These are phyloP conservation scores for Psilanteris sp. DNA, from an alignment of 1,140 invertebrate genomes.

Conservation along the genomic window DNA sequence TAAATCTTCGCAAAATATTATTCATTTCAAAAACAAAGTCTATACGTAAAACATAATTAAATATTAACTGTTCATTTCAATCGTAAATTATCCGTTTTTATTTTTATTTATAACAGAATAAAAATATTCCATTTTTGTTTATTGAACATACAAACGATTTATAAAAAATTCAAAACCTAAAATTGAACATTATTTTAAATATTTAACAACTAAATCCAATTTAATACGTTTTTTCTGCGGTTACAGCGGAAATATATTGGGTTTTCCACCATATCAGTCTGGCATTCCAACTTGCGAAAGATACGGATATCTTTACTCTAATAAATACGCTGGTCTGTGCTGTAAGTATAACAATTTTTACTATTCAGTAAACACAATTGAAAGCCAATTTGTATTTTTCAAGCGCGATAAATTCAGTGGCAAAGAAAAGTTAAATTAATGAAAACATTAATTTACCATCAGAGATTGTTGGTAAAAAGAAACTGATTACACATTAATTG, in stretches of 20 bases:
- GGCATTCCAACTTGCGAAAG: constrained; percentile 86
- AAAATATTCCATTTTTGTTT: too few relatives aligned
- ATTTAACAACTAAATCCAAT: constrained; percentile 2
- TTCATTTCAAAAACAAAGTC: too few relatives aligned
- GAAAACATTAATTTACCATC: constrained; percentile 26
- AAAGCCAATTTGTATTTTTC: constrained; percentile 6
- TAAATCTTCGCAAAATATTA: too few relatives aligned
- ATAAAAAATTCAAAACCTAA: too few relatives aligned
- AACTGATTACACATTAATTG: constrained; percentile 13
- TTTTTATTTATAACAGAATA: too few relatives aligned
- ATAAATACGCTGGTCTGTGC: constrained; percentile 87
- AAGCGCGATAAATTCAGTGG: background rate
- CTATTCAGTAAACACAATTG: constrained; percentile 10
- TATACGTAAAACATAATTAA: too few relatives aligned
- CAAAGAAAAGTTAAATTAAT: constrained; percentile 11
- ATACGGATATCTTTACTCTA: constrained; percentile 85
- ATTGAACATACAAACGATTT: too few relatives aligned
- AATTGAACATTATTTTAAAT: too few relatives aligned
- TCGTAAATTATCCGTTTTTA: too few relatives aligned
- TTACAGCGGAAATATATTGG: constrained; percentile 87
- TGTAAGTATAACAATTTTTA: constrained; percentile 81
- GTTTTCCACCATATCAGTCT: constrained; percentile 86
- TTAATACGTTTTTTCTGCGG: constrained; percentile 19
- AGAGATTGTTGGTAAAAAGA: constrained; percentile 7
- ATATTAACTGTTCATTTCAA: too few relatives aligned